A percentile compares a stretch with the other conserved stretches of the same genome.
Evolutionary conservation across 2,113 vertebrate species (phyloP).

Genomic region (Sapajus apella): DNA sequence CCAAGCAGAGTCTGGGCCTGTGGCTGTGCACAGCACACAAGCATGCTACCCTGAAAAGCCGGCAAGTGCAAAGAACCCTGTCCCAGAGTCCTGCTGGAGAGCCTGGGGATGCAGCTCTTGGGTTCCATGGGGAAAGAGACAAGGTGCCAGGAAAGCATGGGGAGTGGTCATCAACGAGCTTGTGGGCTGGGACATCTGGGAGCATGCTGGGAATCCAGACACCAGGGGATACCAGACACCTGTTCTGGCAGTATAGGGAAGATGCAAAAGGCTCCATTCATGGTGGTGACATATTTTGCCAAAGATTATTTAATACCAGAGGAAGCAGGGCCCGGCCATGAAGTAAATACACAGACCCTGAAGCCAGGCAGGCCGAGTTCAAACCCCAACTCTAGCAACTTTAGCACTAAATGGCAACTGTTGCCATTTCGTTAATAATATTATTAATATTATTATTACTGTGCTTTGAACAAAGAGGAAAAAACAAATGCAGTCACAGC

Average conservation of each 20-base stretch:
- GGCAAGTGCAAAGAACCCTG: accelerated
- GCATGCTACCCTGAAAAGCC: background rate
- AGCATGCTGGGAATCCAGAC: background rate
- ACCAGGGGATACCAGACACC: background rate
- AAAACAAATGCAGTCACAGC: background rate
- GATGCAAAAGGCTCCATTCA: background rate
- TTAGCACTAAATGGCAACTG: background rate
- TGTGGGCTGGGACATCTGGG: background rate
- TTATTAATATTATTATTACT: background rate
- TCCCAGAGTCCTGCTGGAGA: background rate
- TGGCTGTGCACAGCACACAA: background rate
- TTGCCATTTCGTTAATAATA: background rate
- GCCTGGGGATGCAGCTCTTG: background rate
- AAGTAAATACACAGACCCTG: background rate
- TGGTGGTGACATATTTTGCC: background rate
- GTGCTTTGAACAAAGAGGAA: slow-evolving; percentile 37
- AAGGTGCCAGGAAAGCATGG: background rate
- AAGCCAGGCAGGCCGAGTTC: background rate
- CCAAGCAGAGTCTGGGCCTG: background rate
- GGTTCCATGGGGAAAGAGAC: background rate
- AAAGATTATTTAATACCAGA: background rate
- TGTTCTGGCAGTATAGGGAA: background rate
- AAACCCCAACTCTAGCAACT: background rate
- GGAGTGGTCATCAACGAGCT: background rate
- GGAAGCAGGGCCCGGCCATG: background rate